Base-by-base conservation (phyloP, 2,113 vertebrate species). In the Recurvirostra avosetta region DNA sequence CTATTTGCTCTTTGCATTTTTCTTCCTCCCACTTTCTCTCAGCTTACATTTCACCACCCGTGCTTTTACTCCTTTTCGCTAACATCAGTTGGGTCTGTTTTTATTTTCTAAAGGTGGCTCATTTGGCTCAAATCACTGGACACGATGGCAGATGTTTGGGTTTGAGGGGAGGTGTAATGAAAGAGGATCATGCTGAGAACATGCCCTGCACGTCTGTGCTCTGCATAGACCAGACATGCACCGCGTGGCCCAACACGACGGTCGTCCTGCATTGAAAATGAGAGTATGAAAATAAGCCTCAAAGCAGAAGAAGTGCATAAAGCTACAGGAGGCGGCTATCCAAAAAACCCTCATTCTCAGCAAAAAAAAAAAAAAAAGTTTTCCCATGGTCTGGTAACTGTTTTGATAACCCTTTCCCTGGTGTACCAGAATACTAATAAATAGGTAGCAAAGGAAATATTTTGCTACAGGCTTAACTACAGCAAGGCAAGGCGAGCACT, bases 1-100 rank as follows among this genome's bases (percentile, higher is more conserved):
- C 68, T 94, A 87, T 97, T 95, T 87, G 63, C 52, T 95, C 91
- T 73, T 91, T 0, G 11, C 40, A 72, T 91, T 94, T 96, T 94
- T 85, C 79, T 94, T 85, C 91, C 88, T 92, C 91, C 88, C 84
- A 94, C 86, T 75, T 92, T 81, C 47, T 91, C 86, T 88, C 61
- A 85, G 91, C 91, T 97, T 96, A 85, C 76, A 87, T 55, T 94
- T 94, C 95, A 75, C 79, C 10, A 36, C 65, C 75, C 18, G 15
- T 73, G 73, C 30, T 91, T 81, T 36, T 78, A 15, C 29, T 82
- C 38, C 72, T 78, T 75, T 87, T 61, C 5, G 4, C 62, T 79
- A 75, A 20, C 86, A 72, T n/a, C 77, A 49, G 27, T 65, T 3
- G 7, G 83, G 36, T 65, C 68, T 73, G 68, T 3, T 84, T 88